Percentiles rank a stretch among this genome's conserved stretches.
phyloP scores from a whole-genome alignment of 2,113 vertebrate genomes.

The Paramormyrops kingsleyae region DNA sequence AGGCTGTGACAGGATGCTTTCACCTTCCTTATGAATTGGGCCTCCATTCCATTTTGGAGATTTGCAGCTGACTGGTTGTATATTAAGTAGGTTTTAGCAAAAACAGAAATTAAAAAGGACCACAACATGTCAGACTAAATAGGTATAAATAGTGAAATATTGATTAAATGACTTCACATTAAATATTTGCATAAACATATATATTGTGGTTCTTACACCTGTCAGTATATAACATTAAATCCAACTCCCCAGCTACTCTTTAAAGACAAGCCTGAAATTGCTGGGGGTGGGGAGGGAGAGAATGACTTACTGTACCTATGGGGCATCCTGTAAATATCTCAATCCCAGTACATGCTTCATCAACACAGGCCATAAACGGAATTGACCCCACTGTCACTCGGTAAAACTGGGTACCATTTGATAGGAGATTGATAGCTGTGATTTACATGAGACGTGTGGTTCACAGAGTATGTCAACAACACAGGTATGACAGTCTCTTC shows the following conservation, averaged over 20 bases:
- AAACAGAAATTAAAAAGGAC: background rate
- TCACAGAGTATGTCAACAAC: background rate
- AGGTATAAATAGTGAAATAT: background rate
- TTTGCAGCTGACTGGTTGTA: background rate
- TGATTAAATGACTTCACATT: background rate
- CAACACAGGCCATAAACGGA: constrained; percentile 67
- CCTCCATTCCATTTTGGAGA: background rate
- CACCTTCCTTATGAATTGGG: background rate
- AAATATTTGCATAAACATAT: constrained; percentile 9
- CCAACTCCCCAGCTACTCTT: background rate
- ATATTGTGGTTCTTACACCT: background rate
- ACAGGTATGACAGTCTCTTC: background rate
- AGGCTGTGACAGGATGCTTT: background rate
- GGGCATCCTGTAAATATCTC: constrained; percentile 40
- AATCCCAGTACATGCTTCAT: constrained; percentile 52
- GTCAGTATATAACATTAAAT: background rate
- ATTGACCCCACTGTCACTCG: constrained; percentile 64
- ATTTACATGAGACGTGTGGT: constrained; percentile 71
- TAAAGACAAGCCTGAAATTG: background rate
- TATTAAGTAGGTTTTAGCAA: background rate
- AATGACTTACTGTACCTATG: background rate
- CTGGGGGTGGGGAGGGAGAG: background rate
- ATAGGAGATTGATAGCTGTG: constrained; percentile 75
- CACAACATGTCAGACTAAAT: background rate
- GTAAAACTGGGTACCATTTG: constrained; percentile 65